A percentile compares a stretch with the other conserved stretches of the same genome.
These are phyloP conservation scores for Acronicta psi DNA, from an alignment of 2,888 invertebrate genomes.

Conservation along the genomic window DNA sequence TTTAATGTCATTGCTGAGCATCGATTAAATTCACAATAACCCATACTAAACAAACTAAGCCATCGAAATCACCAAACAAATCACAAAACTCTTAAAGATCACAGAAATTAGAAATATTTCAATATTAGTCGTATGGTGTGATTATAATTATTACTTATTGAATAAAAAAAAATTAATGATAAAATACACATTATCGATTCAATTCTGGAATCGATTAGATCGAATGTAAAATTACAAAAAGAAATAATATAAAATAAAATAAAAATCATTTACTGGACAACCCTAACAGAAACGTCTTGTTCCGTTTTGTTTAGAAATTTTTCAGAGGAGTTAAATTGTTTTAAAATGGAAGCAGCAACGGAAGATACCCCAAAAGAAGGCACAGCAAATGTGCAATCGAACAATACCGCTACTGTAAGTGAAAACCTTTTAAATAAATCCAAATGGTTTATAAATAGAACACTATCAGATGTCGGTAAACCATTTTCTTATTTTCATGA, in stretches of 20 bases:
- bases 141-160: too few relatives aligned
- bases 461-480: slow-evolving; percentile 78
- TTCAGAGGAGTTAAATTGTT: slow-evolving; percentile 51
- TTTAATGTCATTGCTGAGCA: too few relatives aligned
- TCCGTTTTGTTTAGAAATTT: slow-evolving; percentile 65
- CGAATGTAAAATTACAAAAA: too few relatives aligned
- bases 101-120: too few relatives aligned
- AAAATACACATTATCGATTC: too few relatives aligned
- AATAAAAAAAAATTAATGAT: too few relatives aligned
- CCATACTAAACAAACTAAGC: too few relatives aligned
- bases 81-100: too few relatives aligned
- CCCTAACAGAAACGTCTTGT: slow-evolving; percentile 48
- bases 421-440: slow-evolving; percentile 45
- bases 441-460: slow-evolving; percentile 80
- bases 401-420: slow-evolving; percentile 72
- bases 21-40: too few relatives aligned
- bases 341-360: slow-evolving; percentile 77
- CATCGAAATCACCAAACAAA: too few relatives aligned
- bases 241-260: neutral
- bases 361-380: slow-evolving; percentile 74
- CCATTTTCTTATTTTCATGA: slow-evolving; percentile 46
- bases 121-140: too few relatives aligned
- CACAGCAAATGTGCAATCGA: slow-evolving; percentile 64
- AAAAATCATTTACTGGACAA: slow-evolving; percentile 28
- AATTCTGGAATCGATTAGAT: neutral